Percentiles rank a stretch among this genome's conserved stretches.
Conservation (phyloP, 92 coral and sea anemone species). For the Actinostola sp. region DNA sequence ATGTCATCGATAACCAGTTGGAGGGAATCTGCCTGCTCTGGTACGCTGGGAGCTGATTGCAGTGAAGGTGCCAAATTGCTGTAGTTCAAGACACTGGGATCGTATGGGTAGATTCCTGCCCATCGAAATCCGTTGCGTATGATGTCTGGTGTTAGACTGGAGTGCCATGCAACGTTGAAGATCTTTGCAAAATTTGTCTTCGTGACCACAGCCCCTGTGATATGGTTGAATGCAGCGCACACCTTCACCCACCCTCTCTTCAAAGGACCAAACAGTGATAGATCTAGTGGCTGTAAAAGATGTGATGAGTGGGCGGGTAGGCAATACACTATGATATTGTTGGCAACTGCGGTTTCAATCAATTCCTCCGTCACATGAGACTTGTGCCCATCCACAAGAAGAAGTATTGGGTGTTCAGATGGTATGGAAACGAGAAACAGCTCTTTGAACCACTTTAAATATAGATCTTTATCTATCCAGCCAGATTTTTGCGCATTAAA, state of each 20-base stretch:
- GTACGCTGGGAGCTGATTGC: background rate
- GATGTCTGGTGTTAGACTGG: conserved; percentile 6
- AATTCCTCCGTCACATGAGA: conserved; percentile 35
- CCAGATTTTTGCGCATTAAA: conserved; percentile 23
- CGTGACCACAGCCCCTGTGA: conserved; percentile 11
- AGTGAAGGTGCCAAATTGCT: background rate
- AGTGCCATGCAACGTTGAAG: conserved; percentile 11
- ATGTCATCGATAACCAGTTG: background rate
- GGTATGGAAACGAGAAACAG: conserved; percentile 5
- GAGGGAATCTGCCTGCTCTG: background rate
- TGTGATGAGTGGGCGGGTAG: conserved; percentile 30
- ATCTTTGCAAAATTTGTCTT: conserved; percentile 21
- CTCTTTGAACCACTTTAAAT: conserved; percentile 29
- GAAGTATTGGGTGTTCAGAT: conserved; percentile 14
- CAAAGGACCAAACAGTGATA: conserved; percentile 36
- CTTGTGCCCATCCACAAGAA: conserved; percentile 38
- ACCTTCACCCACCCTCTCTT: conserved; percentile 26
- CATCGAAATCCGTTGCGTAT: background rate
- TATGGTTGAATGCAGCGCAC: conserved; percentile 26
- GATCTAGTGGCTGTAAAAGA: conserved; percentile 25
- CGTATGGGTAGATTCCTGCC: conserved; percentile 30
- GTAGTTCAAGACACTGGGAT: conserved; percentile 9
- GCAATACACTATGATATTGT: conserved; percentile 14
- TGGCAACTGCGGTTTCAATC: background rate
- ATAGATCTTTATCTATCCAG: conserved; percentile 34